Percentiles rank a stretch among this genome's conserved stretches.
These are phyloP conservation scores for Eretmochelys imbricata DNA, from an alignment of 2,113 vertebrate species.

Conservation along the genomic window DNA sequence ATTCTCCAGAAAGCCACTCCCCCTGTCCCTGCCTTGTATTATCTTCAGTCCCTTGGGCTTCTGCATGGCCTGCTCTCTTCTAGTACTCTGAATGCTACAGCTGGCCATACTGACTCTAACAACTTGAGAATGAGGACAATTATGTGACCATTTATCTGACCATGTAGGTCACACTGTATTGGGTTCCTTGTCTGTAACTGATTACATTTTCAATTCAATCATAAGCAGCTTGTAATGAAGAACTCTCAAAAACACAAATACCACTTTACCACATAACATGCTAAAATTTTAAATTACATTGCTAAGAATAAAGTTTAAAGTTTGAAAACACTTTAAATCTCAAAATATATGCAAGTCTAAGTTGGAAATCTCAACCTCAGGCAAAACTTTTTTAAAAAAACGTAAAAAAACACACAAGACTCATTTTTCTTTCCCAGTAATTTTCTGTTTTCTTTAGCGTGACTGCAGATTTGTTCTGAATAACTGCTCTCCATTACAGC, in stretches of 20 bases:
- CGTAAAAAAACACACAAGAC: neutral
- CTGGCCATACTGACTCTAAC: neutral
- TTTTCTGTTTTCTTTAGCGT: neutral
- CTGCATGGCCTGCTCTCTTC: neutral
- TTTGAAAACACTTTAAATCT: neutral
- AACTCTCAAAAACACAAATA: neutral
- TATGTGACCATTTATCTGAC: neutral
- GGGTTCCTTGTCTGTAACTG: neutral
- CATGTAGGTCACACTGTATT: neutral
- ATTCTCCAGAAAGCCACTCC: neutral
- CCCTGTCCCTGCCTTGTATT: neutral
- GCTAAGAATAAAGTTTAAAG: neutral
- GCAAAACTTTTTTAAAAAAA: neutral
- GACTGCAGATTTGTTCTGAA: neutral
- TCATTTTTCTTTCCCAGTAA: neutral
- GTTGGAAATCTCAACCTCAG: neutral
- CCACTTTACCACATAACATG: neutral
- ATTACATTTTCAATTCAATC: neutral
- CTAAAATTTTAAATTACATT: neutral
- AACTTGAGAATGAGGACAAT: neutral
- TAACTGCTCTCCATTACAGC: neutral
- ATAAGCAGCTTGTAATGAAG: neutral
- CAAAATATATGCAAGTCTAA: neutral
- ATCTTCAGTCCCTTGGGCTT: neutral
- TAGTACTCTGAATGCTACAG: neutral